Evolutionary conservation across 1,140 invertebrate genomes (phyloP).

Genomic region (Solenopsis fugax): DNA sequence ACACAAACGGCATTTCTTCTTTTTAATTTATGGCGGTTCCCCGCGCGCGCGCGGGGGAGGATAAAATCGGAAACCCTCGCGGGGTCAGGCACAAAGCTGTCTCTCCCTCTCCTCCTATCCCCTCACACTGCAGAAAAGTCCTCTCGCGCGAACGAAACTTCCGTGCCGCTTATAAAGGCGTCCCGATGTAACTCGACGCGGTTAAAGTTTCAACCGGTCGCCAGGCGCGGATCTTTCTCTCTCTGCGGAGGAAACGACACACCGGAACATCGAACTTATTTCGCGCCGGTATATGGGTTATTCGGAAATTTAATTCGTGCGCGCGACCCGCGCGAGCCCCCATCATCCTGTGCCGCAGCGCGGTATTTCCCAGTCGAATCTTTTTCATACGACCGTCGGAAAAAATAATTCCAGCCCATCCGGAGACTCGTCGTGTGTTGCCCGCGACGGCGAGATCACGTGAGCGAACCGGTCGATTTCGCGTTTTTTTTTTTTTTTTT

Average conservation of each 20-base stretch:
- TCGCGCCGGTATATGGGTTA: conserved; percentile 44
- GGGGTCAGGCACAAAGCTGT: not conserved
- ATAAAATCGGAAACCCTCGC: conserved; percentile 9
- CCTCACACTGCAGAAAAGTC: not conserved
- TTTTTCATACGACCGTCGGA: not conserved
- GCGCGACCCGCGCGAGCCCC: not conserved
- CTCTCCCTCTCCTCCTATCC: not conserved
- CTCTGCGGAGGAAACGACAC: not conserved
- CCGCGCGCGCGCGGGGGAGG: no score
- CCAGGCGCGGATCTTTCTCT: conserved; percentile 22
- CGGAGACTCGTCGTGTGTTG: not conserved
- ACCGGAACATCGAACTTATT: conserved; percentile 34
- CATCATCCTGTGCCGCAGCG: not conserved
- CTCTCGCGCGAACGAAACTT: conserved; percentile 31
- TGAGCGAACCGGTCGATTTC: conserved; percentile 9
- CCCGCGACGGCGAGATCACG: conserved; percentile 18
- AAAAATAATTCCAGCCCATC: conserved; percentile 2
- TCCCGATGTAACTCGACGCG: conserved; percentile 1
- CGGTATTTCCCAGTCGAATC: not conserved
- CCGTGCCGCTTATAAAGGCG: conserved; percentile 15
- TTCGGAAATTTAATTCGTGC: conserved; percentile 57
- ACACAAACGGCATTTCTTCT: conserved; percentile 18
- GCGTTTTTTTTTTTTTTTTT: not conserved
- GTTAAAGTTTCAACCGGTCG: conserved; percentile 27
- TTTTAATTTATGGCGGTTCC: conserved; percentile 26